phyloP scores from a whole-genome alignment of 2,797 vertebrate species.

The Halcyon smyrnensis region DNA sequence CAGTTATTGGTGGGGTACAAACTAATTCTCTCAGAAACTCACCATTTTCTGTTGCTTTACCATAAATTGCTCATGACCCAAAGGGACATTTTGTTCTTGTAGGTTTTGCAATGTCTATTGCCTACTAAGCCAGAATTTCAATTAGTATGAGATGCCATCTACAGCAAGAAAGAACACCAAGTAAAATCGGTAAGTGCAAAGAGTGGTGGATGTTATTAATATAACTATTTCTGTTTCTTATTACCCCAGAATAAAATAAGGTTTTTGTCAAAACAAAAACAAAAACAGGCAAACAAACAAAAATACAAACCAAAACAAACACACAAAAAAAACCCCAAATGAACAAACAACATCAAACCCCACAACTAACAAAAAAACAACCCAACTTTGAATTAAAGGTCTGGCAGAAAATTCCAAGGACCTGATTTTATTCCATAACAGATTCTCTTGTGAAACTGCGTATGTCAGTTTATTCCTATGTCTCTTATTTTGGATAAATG shows the following conservation, averaged over 20 bases:
- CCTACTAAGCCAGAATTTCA: conserved; percentile 53
- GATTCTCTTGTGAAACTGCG: neutral
- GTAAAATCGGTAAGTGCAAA: neutral
- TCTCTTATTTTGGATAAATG: neutral
- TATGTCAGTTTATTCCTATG: neutral
- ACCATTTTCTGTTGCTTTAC: conserved; percentile 16
- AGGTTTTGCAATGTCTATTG: conserved; percentile 4
- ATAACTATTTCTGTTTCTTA: neutral
- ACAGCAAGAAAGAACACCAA: neutral
- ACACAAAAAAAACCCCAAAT: too few species aligned
- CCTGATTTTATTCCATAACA: neutral
- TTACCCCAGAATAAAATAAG: neutral
- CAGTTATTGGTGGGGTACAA: neutral
- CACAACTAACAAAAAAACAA: neutral
- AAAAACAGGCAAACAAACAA: too few species aligned
- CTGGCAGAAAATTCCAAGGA: neutral
- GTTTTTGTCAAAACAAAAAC: neutral
- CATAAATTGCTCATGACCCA: conserved; percentile 47
- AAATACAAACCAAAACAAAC: too few species aligned
- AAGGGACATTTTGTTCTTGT: conserved; percentile 9
- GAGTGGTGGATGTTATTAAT: neutral
- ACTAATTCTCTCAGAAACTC: conserved; percentile 12
- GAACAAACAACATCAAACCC: too few species aligned
- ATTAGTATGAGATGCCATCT: conserved; percentile 1
- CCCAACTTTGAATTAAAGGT: neutral